A percentile compares a stretch with the other conserved stretches of the same genome.
These are phyloP conservation scores for Girardinichthys multiradiatus DNA, from an alignment of 2,113 vertebrate species.

Conservation along the genomic window DNA sequence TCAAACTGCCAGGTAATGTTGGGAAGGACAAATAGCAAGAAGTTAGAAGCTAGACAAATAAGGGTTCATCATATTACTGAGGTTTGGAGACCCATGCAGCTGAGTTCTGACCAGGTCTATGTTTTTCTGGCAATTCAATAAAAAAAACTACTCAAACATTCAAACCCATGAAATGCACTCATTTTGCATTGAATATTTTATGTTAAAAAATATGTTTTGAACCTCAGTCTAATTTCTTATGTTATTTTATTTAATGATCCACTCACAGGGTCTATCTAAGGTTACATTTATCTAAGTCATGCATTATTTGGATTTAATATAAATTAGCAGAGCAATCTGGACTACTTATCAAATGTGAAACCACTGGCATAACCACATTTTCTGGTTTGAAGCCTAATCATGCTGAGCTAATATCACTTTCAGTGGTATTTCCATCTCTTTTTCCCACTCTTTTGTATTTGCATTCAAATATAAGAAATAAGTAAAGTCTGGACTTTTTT, in stretches of 20 bases:
- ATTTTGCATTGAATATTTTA: background rate
- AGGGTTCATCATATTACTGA: too few species aligned
- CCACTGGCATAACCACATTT: slow-evolving; percentile 25
- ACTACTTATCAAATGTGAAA: slow-evolving; percentile 50
- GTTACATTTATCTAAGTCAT: slow-evolving; percentile 13
- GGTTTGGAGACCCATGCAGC: too few species aligned
- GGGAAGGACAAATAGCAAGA: too few species aligned
- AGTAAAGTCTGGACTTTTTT: background rate
- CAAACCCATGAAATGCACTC: too few species aligned
- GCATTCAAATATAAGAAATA: slow-evolving; percentile 10
- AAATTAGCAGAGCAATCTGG: slow-evolving; percentile 30
- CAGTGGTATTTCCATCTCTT: slow-evolving; percentile 12
- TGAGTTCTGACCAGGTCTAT: too few species aligned
- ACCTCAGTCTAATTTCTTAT: background rate
- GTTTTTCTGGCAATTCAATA: background rate
- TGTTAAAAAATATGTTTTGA: background rate
- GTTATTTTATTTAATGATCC: background rate
- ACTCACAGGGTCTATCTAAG: background rate
- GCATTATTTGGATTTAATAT: slow-evolving; percentile 46
- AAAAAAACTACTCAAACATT: too few species aligned
- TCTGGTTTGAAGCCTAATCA: slow-evolving; percentile 40
- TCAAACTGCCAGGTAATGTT: too few species aligned
- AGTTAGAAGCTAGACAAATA: background rate
- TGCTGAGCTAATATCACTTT: slow-evolving; percentile 53
- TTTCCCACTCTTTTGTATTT: slow-evolving; percentile 13